A percentile compares a stretch with the other conserved stretches of the same genome.
Evolutionary conservation across 2,113 vertebrate species (phyloP).

Genomic region (Lipophrys pholis): DNA sequence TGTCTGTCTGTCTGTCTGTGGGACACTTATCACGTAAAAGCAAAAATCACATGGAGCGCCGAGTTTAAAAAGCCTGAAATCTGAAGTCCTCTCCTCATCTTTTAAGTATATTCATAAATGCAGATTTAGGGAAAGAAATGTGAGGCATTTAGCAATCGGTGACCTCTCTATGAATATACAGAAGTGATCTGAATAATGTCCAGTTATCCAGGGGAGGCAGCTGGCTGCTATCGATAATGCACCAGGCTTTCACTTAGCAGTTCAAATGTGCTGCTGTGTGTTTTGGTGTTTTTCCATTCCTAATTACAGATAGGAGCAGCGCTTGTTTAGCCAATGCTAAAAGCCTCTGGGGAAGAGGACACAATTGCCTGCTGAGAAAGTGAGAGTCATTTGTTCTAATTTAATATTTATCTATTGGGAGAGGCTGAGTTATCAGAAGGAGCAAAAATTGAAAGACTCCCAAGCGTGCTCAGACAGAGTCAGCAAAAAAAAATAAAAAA

Average conservation of each 20-base stretch:
- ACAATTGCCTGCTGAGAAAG: constrained; percentile 61
- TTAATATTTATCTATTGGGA: constrained; percentile 76
- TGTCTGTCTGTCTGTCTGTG: too few species aligned
- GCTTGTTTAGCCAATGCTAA: constrained; percentile 58
- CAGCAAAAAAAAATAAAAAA: constrained; percentile 55
- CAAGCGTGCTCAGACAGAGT: constrained; percentile 67
- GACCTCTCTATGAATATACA: constrained; percentile 4
- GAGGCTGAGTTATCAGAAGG: constrained; percentile 67
- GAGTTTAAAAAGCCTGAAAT: constrained; percentile 30
- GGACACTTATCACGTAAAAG: constrained; percentile 31
- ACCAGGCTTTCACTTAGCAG: constrained; percentile 38
- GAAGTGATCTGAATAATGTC: constrained; percentile 43
- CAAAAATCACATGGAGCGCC: constrained; percentile 18
- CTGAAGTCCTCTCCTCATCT: constrained; percentile 32
- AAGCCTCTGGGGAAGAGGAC: constrained; percentile 46
- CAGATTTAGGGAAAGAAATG: constrained; percentile 20
- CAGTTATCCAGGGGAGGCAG: constrained; percentile 53
- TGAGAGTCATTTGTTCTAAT: constrained; percentile 78
- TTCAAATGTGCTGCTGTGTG: constrained; percentile 29
- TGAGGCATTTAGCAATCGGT: constrained; percentile 18
- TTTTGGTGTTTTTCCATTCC: constrained; percentile 34
- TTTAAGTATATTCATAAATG: constrained; percentile 31
- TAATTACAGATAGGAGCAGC: constrained; percentile 56
- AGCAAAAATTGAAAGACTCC: constrained; percentile 74
- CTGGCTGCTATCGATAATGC: constrained; percentile 54